Evolutionary conservation across 2,797 vertebrate genomes (phyloP).

Genomic region (Sandelia bainsii): DNA sequence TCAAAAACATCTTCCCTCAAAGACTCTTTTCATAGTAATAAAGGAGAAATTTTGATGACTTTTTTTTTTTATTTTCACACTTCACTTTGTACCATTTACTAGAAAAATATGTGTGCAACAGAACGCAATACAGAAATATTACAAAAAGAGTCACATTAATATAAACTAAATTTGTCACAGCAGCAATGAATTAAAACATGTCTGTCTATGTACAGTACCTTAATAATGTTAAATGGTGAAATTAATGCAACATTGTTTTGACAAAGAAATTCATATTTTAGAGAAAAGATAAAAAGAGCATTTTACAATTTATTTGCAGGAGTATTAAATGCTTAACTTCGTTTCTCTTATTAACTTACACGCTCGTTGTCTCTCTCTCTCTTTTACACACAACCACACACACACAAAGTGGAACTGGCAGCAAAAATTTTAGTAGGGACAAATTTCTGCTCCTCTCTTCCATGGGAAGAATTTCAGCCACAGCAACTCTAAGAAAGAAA

Average conservation of each 20-base stretch:
- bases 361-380: no score
- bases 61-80: conserved; percentile 14
- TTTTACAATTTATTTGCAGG: conserved; percentile 1
- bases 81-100: conserved; percentile 26
- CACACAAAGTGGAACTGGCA: background rate
- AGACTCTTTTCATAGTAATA: conserved; percentile 13
- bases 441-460: conserved; percentile 61
- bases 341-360: conserved; percentile 5
- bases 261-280: conserved; percentile 1
- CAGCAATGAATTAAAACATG: conserved; percentile 44
- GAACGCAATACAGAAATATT: conserved; percentile 3
- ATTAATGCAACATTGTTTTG: conserved; percentile 1
- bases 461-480: conserved; percentile 72
- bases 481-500: conserved; percentile 27
- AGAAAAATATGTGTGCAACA: conserved; percentile 38
- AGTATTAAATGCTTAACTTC: conserved; percentile 5
- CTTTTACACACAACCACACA: conserved; percentile 6
- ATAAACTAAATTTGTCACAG: conserved; percentile 40
- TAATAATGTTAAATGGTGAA: conserved; percentile 31
- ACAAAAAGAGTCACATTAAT: conserved; percentile 37
- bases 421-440: conserved; percentile 1
- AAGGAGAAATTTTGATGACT: conserved; percentile 3
- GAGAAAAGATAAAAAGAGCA: background rate
- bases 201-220: conserved; percentile 34
- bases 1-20: conserved; percentile 17